Percentiles rank a stretch among this genome's conserved stretches.
Evolutionary conservation across 2,888 invertebrate species (phyloP).

Genomic region (Sphaerophoria rueppellii): DNA sequence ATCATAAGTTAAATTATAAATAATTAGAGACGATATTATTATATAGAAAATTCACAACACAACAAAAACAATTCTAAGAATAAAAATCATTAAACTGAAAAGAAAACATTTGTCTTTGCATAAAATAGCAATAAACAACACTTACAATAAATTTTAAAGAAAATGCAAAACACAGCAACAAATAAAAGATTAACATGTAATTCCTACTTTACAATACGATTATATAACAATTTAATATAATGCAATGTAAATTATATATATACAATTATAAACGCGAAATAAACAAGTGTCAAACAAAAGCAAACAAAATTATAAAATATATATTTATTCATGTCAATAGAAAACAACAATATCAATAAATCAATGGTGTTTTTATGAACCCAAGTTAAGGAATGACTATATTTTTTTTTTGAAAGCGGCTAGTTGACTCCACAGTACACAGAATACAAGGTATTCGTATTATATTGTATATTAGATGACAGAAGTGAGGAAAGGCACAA

Average conservation of each 20-base stretch:
- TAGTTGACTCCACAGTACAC: too few species aligned
- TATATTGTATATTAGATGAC: too few species aligned
- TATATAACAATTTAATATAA: slow-evolving; percentile 63
- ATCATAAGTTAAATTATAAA: slow-evolving; percentile 56
- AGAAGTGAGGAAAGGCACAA: too few species aligned
- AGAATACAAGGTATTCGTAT: too few species aligned
- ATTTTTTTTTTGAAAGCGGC: too few species aligned
- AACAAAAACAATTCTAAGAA: slow-evolving; percentile 41
- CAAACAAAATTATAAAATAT: slow-evolving; percentile 56
- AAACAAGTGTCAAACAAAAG: slow-evolving; percentile 73
- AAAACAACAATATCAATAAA: slow-evolving; percentile 64
- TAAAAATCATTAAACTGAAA: slow-evolving; percentile 61
- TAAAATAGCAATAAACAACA: slow-evolving; percentile 60
- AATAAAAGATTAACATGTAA: slow-evolving; percentile 76
- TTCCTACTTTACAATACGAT: slow-evolving; percentile 77
- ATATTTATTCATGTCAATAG: slow-evolving; percentile 70
- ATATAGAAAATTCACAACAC: slow-evolving; percentile 56
- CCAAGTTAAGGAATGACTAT: slow-evolving; percentile 1
- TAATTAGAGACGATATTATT: slow-evolving; percentile 54
- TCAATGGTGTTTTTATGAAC: slow-evolving; percentile 62
- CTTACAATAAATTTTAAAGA: slow-evolving; percentile 50
- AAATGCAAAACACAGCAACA: slow-evolving; percentile 48
- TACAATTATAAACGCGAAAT: slow-evolving; percentile 63
- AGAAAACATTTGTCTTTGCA: slow-evolving; percentile 61
- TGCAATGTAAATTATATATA: slow-evolving; percentile 70